Evolutionary conservation across 92 coral and sea anemone genomes (phyloP).

Genomic region (Ricordea florida): DNA sequence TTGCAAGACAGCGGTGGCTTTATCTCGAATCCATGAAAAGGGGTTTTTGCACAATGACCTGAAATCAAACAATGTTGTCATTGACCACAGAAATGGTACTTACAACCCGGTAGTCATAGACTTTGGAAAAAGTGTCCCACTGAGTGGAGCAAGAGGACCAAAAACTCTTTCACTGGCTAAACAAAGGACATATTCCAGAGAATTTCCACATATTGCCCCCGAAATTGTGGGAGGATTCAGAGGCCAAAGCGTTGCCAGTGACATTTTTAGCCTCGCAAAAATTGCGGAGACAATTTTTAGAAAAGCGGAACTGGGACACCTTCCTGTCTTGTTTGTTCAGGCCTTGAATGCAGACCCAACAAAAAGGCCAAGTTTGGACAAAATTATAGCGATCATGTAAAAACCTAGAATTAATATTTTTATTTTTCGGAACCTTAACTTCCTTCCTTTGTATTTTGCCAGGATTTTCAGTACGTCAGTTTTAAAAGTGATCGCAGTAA

Average conservation of each 20-base stretch:
- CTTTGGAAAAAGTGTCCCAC: conserved; percentile 42
- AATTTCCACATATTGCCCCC: conserved; percentile 53
- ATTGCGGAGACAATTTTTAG: conserved; percentile 23
- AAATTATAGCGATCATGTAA: neutral
- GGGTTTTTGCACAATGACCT: conserved; percentile 46
- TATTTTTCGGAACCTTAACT: too few species aligned
- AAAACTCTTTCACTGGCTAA: neutral
- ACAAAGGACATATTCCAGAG: neutral
- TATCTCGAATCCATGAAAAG: conserved; percentile 4
- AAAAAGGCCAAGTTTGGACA: neutral
- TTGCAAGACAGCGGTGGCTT: conserved; percentile 5
- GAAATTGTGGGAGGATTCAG: conserved; percentile 34
- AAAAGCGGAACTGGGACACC: conserved; percentile 15
- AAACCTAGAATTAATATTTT: too few species aligned
- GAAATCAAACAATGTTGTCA: conserved; percentile 35
- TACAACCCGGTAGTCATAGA: conserved; percentile 38
- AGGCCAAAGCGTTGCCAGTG: conserved; percentile 44
- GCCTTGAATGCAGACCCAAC: conserved; percentile 5
- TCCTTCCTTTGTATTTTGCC: too few species aligned
- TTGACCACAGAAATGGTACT: conserved; percentile 23
- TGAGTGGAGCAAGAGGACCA: conserved; percentile 9
- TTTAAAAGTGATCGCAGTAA: too few species aligned
- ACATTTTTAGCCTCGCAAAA: conserved; percentile 48
- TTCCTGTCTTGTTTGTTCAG: neutral
- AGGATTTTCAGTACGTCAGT: too few species aligned